phyloP scores from a whole-genome alignment of 37 sponge, comb jelly and placozoan species.

The Cladorhizidae sp. region DNA sequence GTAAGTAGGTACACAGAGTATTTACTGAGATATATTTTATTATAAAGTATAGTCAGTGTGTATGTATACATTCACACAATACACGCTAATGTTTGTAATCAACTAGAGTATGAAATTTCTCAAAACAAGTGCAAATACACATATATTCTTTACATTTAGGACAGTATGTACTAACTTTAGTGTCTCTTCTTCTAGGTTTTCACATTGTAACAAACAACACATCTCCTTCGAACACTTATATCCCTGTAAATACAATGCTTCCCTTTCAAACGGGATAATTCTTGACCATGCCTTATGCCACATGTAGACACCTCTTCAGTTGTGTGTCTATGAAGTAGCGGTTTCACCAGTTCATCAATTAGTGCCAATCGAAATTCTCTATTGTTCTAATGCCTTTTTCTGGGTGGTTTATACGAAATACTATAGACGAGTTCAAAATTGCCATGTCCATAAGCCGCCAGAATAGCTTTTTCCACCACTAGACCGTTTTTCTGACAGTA shows the following conservation, averaged over 20 bases:
- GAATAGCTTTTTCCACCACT: too few relatives aligned
- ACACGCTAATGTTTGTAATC: not conserved
- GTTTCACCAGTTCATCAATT: not conserved
- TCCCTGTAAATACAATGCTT: constrained; percentile 19
- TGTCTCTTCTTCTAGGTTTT: not conserved
- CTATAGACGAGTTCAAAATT: constrained; percentile 27
- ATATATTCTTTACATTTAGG: constrained; percentile 21
- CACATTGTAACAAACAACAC: constrained; percentile 10
- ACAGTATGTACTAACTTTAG: constrained; percentile 1
- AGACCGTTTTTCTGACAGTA: too few relatives aligned
- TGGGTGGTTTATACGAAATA: constrained; percentile 1
- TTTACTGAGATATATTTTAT: too few relatives aligned
- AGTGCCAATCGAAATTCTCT: not conserved
- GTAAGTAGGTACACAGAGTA: too few relatives aligned
- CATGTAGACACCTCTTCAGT: not conserved
- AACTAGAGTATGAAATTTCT: constrained; percentile 3
- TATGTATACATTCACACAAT: too few relatives aligned
- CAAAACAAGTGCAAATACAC: constrained; percentile 37
- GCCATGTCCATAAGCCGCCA: constrained; percentile 24
- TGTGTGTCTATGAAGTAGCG: not conserved
- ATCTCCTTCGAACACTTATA: too few relatives aligned
- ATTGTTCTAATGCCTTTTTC: not conserved
- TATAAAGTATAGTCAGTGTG: too few relatives aligned
- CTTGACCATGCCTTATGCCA: not conserved
- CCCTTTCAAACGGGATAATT: not conserved